Percentiles rank a stretch among this genome's conserved stretches.
These are phyloP conservation scores for Cydia fagiglandana DNA, from an alignment of 1,140 invertebrate genomes.

Conservation along the genomic window DNA sequence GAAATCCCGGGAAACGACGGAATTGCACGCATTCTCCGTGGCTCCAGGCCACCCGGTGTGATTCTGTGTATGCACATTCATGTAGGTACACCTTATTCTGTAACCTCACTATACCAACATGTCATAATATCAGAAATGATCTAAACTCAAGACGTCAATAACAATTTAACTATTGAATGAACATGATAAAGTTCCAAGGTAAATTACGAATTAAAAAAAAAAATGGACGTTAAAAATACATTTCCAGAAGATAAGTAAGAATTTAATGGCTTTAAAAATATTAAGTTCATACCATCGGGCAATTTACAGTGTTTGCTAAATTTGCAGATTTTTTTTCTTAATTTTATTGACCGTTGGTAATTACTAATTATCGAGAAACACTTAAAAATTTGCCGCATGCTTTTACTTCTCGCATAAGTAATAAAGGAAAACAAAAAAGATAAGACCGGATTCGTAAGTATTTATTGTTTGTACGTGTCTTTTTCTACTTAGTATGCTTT, in stretches of 20 bases:
- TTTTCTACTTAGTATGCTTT: not conserved
- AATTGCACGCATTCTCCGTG: conserved; percentile 20
- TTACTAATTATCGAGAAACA: no score
- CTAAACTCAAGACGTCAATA: not conserved
- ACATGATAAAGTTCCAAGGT: not conserved
- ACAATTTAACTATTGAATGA: not conserved
- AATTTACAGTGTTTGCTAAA: not conserved
- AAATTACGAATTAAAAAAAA: not conserved
- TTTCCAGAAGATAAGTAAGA: not conserved
- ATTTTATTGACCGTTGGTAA: not conserved
- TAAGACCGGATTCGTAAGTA: not conserved
- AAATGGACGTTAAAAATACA: not conserved
- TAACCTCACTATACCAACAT: not conserved
- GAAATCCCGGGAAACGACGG: conserved; percentile 25
- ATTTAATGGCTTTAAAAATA: not conserved
- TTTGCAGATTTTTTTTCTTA: not conserved
- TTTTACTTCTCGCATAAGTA: not conserved
- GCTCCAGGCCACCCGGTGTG: conserved; percentile 5
- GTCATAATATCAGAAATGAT: not conserved
- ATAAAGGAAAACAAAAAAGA: not conserved
- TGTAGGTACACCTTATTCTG: not conserved
- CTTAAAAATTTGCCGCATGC: not conserved
- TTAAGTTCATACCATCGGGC: not conserved
- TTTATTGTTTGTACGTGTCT: not conserved
- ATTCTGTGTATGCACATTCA: not conserved